Percentiles rank a stretch among this genome's conserved stretches.
phyloP scores from a whole-genome alignment of 2,113 vertebrate genomes.

The Oreochromis niloticus region DNA sequence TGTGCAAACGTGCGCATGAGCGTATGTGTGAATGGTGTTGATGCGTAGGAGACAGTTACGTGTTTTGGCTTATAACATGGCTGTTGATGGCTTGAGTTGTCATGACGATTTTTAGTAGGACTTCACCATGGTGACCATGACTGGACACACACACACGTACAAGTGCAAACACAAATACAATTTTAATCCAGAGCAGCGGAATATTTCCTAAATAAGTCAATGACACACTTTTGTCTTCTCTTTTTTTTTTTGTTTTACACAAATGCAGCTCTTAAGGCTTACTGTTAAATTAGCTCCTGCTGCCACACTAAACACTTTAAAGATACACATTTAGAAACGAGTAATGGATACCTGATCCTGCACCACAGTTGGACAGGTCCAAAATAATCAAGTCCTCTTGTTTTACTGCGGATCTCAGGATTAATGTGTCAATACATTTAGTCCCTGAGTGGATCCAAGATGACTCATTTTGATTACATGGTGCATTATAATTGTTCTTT shows the following conservation, averaged over 20 bases:
- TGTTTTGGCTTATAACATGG: constrained; percentile 67
- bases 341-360: neutral
- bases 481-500: neutral
- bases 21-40: constrained; percentile 53
- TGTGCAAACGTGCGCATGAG: constrained; percentile 13
- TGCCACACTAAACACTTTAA: neutral
- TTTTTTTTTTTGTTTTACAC: neutral
- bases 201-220: constrained; percentile 25
- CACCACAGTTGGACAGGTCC: neutral
- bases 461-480: neutral
- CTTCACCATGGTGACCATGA: constrained; percentile 71
- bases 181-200: neutral
- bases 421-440: neutral
- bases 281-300: neutral
- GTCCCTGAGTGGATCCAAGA: neutral
- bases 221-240: constrained; percentile 1
- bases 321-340: neutral
- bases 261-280: neutral
- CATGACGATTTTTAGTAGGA: constrained; percentile 70
- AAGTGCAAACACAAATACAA: neutral
- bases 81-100: constrained; percentile 65
- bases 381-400: neutral
- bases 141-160: constrained; percentile 17
- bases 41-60: constrained; percentile 67
- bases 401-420: neutral